phyloP scores from a whole-genome alignment of 2,888 invertebrate genomes.

The Altica lythri region DNA sequence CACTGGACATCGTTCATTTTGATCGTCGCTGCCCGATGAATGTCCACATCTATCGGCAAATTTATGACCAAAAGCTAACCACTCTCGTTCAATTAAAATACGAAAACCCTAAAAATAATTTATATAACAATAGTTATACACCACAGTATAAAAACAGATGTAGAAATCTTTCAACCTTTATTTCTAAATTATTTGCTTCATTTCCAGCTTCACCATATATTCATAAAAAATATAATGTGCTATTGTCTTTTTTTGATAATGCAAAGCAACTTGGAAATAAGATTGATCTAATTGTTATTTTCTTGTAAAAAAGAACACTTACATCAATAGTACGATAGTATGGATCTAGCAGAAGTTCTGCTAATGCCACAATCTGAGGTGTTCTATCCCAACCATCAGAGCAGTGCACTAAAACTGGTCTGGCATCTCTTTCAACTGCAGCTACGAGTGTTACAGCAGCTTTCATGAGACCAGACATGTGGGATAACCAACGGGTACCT shows the following conservation, averaged over 20 bases:
- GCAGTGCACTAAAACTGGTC: constrained; percentile 95
- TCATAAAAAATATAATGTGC: no score
- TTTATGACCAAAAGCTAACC: constrained; percentile 98
- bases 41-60: constrained; percentile 94
- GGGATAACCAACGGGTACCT: constrained; percentile 88
- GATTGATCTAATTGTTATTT: no score
- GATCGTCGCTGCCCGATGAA: constrained; percentile 78
- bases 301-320: no score
- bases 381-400: constrained; percentile 99
- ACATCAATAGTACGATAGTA: constrained; percentile 92
- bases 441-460: constrained; percentile 81
- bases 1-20: constrained; percentile 95
- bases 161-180: no score
- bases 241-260: no score
- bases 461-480: constrained; percentile 82
- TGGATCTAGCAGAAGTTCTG: constrained; percentile 91
- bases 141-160: no score
- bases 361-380: constrained; percentile 93
- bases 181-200: no score
- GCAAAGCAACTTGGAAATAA: no score
- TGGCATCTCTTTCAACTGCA: constrained; percentile 77
- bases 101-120: constrained; percentile 78
- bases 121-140: not conserved
- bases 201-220: no score
- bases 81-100: constrained; percentile 91